Conservation (phyloP, 2,797 vertebrate species). For the Phoebastria nigripes region DNA sequence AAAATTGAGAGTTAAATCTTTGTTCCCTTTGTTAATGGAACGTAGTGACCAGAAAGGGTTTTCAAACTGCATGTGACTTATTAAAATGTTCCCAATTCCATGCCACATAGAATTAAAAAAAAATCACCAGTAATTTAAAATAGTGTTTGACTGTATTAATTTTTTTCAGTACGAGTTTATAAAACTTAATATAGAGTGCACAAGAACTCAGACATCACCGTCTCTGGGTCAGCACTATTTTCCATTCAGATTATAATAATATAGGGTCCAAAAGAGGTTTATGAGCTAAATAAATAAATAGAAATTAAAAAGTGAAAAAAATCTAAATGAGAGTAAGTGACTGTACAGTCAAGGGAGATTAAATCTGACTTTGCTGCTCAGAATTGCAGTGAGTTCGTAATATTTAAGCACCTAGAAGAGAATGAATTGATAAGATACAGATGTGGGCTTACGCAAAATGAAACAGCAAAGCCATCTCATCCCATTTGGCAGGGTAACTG, state of each 20-base stretch:
- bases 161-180: not conserved
- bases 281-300: not conserved
- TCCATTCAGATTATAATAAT: not conserved
- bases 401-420: not conserved
- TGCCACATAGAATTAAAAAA: not conserved
- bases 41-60: not conserved
- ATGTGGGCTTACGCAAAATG: not conserved
- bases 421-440: not conserved
- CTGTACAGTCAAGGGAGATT: not conserved
- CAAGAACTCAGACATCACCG: not conserved
- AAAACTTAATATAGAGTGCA: not conserved
- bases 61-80: not conserved
- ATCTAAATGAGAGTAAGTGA: not conserved
- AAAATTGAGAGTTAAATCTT: not conserved
- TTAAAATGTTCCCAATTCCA: not conserved
- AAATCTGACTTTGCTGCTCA: not conserved
- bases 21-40: not conserved
- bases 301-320: not conserved
- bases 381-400: not conserved
- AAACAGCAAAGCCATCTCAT: not conserved
- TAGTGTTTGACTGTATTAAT: not conserved
- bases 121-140: not conserved
- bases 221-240: not conserved
- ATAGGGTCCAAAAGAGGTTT: not conserved
- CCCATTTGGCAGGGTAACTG: not conserved